Evolutionary conservation across 2,797 vertebrate species (phyloP).

Genomic region (Mycteria americana): DNA sequence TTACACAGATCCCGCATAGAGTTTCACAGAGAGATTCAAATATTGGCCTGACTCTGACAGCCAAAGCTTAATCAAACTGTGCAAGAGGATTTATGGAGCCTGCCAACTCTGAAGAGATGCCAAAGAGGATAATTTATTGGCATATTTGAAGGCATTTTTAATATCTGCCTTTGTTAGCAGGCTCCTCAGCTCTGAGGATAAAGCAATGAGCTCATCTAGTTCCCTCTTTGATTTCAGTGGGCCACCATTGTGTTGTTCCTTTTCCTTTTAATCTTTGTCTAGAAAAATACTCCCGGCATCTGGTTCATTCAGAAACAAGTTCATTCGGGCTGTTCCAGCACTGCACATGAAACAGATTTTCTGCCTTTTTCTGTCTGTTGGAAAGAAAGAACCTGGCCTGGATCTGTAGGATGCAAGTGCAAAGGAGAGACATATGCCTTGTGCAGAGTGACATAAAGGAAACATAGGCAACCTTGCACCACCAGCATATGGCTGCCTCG

Average conservation of each 20-base stretch:
- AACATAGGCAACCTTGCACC: neutral
- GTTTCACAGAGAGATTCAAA: conserved; percentile 23
- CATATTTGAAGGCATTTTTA: conserved; percentile 43
- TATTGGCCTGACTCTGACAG: conserved; percentile 7
- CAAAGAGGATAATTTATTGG: conserved; percentile 32
- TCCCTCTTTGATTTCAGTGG: conserved; percentile 12
- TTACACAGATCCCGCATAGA: neutral
- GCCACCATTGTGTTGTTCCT: neutral
- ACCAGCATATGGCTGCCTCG: neutral
- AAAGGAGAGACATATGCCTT: neutral
- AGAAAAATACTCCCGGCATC: neutral
- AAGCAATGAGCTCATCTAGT: conserved; percentile 5
- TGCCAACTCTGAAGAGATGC: conserved; percentile 33
- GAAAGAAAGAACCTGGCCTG: neutral
- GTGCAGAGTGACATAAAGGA: neutral
- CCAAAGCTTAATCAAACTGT: conserved; percentile 42
- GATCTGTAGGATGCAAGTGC: neutral
- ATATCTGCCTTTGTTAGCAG: conserved; percentile 38
- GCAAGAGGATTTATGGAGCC: conserved; percentile 34
- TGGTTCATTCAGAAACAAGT: conserved; percentile 22
- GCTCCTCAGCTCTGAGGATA: neutral
- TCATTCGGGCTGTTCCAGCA: neutral
- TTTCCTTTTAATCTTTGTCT: conserved; percentile 9
- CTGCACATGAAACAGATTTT: neutral
- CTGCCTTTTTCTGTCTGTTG: neutral